These are phyloP conservation scores for Arrhopalites spinosus DNA, from an alignment of 2,888 invertebrate genomes.

Conservation along the genomic window DNA sequence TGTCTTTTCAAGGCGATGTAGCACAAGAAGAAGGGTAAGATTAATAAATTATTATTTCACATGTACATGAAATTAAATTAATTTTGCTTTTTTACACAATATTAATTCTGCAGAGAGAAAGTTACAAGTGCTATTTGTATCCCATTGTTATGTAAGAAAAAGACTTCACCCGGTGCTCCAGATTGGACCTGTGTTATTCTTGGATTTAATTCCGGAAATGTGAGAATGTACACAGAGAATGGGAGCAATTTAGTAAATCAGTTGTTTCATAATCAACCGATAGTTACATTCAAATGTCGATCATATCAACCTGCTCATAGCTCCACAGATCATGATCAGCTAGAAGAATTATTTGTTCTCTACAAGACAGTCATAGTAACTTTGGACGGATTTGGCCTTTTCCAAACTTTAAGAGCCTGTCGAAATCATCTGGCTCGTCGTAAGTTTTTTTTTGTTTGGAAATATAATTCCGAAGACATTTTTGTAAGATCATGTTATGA, in stretches of 20 bases:
- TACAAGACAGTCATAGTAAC: constrained; percentile 75
- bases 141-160: constrained; percentile 64
- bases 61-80: constrained; percentile 8
- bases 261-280: constrained; percentile 80
- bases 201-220: constrained; percentile 82
- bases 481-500: background rate
- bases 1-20: constrained; percentile 66
- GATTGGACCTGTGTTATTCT: constrained; percentile 93
- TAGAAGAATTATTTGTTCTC: constrained; percentile 76
- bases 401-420: constrained; percentile 77
- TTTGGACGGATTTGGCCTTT: constrained; percentile 76
- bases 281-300: constrained; percentile 79
- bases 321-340: constrained; percentile 59
- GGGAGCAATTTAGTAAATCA: constrained; percentile 82
- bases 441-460: constrained; percentile 58
- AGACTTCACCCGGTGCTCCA: constrained; percentile 68
- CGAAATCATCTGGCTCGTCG: constrained; percentile 80
- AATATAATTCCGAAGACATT: constrained; percentile 19
- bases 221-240: constrained; percentile 88
- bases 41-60: constrained; percentile 14
- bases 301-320: constrained; percentile 65
- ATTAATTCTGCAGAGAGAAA: constrained; percentile 60
- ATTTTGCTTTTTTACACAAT: constrained; percentile 18
- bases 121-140: constrained; percentile 64
- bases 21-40: constrained; percentile 60